Evolutionary conservation across 1,140 invertebrate species (phyloP).

Genomic region (Temnothorax curvispinosus): DNA sequence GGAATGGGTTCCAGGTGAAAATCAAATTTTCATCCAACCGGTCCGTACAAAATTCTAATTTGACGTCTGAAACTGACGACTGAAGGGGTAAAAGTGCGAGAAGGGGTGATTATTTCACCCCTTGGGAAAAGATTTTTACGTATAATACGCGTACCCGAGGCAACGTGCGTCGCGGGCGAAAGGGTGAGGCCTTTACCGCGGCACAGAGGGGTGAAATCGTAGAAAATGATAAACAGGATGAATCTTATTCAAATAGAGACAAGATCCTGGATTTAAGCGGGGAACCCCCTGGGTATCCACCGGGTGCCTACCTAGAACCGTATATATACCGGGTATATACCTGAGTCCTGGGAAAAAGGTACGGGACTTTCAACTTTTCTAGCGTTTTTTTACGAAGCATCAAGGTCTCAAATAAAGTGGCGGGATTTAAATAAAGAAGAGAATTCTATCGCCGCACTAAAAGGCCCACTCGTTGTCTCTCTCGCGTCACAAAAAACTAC

Average conservation of each 20-base stretch:
- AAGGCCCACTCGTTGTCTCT: conserved; percentile 25
- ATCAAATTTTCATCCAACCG: conserved; percentile 78
- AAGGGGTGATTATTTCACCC: conserved; percentile 77
- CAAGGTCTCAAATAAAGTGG: conserved; percentile 58
- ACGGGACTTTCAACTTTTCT: conserved; percentile 68
- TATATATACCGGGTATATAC: conserved; percentile 58
- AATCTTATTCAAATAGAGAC: conserved; percentile 85
- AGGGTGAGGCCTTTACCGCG: conserved; percentile 59
- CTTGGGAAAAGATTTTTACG: conserved; percentile 82
- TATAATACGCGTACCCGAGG: conserved; percentile 64
- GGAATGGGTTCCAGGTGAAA: conserved; percentile 77
- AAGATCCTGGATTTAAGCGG: conserved; percentile 80
- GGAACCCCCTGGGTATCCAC: conserved; percentile 65
- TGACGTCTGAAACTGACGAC: conserved; percentile 79
- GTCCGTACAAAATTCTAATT: conserved; percentile 84
- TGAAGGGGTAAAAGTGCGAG: conserved; percentile 69
- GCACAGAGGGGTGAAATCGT: conserved; percentile 77
- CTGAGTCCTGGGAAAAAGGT: conserved; percentile 82
- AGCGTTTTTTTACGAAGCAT: conserved; percentile 56
- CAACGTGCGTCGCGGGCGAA: conserved; percentile 48
- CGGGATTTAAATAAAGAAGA: conserved; percentile 54
- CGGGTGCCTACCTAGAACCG: conserved; percentile 63
- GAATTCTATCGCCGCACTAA: conserved; percentile 37
- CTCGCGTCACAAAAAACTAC: not conserved
- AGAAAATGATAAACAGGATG: conserved; percentile 84